Evolutionary conservation across 2,888 invertebrate species (phyloP), one percentile per base, ranked within the genome.

Genomic region (Nemotelus nigrinus): DNA sequence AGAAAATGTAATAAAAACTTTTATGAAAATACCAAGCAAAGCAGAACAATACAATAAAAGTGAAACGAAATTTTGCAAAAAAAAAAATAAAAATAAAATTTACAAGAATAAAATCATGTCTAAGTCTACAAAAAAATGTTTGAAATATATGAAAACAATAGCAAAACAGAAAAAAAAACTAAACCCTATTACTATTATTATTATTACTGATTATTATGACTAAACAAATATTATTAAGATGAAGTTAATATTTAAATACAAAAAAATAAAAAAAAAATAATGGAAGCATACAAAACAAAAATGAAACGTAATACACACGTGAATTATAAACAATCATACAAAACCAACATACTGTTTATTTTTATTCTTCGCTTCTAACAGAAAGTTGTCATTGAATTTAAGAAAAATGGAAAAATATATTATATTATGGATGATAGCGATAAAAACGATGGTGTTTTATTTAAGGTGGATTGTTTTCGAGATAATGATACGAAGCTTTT

Each of bases 381-480:
- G 60, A 71, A 71, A 43, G 70, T 72, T 72, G 72, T 72, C 72
- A 72, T 60, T 72, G 72, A 41, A 47, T 60, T 50, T 72, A 72
- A 72, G 72, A 72, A 72, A 71, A 57, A 39, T 10, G 57, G 57
- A 63, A 57, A 72, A 57, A 72, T 72, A 72, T 72, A 72, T 65
- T 65, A 65, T 65, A 65, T 72, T 57, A 72, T 72, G 58, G 58
- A 72, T 68, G 68, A 68, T 72, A 72, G 72, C 72, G 72, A 72
- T 41, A 57, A 72, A 72, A 71, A 53, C 5, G 8, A 47, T 43
- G 39, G 64, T 41, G 47, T 67, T 67, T 67, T 47, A 45, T 47
- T 67, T 67, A 6, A 3, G 6, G 6, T 6, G 4, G 6, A 25
- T 60, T 10, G 5, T 7, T 25, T 25, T 25, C 25, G 25, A 25